A percentile compares a stretch with the other conserved stretches of the same genome.
Conservation (phyloP, 2,113 vertebrate species). For the Condylura cristata region DNA sequence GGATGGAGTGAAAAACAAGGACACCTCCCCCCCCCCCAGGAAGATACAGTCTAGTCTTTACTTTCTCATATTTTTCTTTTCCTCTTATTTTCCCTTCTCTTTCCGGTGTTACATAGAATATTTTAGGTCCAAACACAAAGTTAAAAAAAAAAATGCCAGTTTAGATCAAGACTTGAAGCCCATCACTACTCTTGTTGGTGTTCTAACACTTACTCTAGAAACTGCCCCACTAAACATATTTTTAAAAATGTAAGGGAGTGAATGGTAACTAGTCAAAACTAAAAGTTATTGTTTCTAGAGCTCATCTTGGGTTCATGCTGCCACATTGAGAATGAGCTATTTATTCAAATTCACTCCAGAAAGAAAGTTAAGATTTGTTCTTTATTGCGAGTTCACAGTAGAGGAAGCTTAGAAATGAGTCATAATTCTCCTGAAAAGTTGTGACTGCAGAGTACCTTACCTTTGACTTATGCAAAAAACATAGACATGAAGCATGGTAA, state of each 20-base stretch:
- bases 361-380: constrained; percentile 27
- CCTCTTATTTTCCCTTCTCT: background rate
- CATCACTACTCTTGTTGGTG: background rate
- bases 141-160: background rate
- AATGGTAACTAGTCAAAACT: background rate
- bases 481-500: background rate
- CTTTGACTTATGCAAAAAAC: background rate
- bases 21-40: background rate
- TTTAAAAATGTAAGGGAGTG: background rate
- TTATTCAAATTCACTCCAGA: background rate
- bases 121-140: background rate
- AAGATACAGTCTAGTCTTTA: background rate
- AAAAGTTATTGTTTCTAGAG: background rate
- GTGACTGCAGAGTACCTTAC: background rate
- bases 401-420: background rate
- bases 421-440: background rate
- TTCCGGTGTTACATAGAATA: background rate
- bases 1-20: background rate
- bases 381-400: background rate
- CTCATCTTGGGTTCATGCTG: background rate
- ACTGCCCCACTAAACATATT: background rate
- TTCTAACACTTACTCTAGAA: background rate
- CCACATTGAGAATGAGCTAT: background rate
- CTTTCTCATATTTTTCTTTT: background rate
- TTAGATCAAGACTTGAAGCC: background rate